These are phyloP conservation scores for Formica exsecta DNA, from an alignment of 1,140 invertebrate species.

Conservation along the genomic window DNA sequence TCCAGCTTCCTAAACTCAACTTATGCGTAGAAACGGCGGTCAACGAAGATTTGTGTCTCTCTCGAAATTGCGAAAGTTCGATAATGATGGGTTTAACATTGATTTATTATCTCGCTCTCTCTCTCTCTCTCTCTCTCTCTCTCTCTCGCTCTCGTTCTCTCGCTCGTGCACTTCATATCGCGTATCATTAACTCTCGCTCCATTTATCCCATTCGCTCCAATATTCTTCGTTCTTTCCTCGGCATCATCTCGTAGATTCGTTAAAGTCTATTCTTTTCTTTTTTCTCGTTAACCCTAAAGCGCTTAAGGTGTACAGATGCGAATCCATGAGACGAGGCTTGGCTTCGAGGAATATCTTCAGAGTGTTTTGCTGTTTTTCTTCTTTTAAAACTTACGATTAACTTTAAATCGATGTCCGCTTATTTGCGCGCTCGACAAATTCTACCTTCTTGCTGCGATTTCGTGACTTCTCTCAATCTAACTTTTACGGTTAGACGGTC, in stretches of 20 bases:
- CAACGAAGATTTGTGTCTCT: constrained; percentile 77
- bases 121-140: constrained; percentile 52
- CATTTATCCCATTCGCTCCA: constrained; percentile 46
- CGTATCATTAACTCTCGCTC: constrained; percentile 53
- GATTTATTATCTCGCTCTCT: constrained; percentile 75
- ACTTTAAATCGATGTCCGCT: constrained; percentile 72
- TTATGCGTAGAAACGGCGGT: constrained; percentile 76
- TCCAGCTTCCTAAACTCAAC: constrained; percentile 72
- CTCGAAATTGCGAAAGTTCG: constrained; percentile 75
- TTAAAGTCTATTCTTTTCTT: constrained; percentile 65
- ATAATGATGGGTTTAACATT: constrained; percentile 80
- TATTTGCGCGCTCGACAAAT: constrained; percentile 85
- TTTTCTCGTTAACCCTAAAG: constrained; percentile 67
- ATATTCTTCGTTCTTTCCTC: constrained; percentile 64
- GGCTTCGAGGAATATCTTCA: constrained; percentile 69
- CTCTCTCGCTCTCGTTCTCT: constrained; percentile 24
- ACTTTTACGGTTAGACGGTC: constrained; percentile 36
- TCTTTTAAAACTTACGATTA: constrained; percentile 61
- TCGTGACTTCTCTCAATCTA: constrained; percentile 27
- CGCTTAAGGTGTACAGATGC: constrained; percentile 62
- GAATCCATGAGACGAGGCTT: constrained; percentile 85
- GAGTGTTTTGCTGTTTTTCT: constrained; percentile 59
- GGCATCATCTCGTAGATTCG: constrained; percentile 85
- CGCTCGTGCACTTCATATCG: constrained; percentile 30
- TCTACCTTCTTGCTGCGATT: not conserved